These are phyloP conservation scores for Colossoma macropomum DNA, from an alignment of 2,113 vertebrate species.

Conservation along the genomic window DNA sequence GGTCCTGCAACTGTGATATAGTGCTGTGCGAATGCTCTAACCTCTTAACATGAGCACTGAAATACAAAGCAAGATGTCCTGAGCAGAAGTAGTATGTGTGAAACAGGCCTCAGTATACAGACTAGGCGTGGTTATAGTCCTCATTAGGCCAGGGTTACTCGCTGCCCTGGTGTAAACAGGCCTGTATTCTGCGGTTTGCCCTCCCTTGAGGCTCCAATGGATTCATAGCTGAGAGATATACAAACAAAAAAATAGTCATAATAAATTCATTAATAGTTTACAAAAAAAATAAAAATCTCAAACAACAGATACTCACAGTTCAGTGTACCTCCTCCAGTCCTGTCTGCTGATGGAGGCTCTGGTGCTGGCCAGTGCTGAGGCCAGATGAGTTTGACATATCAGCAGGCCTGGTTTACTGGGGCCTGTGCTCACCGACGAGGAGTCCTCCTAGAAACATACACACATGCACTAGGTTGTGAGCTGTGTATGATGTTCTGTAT, in stretches of 20 bases:
- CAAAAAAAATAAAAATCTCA: too few relatives aligned
- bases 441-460: conserved; percentile 77
- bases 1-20: too few relatives aligned
- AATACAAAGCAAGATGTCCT: too few relatives aligned
- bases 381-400: conserved; percentile 82
- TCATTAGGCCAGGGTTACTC: conserved; percentile 88
- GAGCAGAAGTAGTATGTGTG: too few relatives aligned
- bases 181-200: conserved; percentile 73
- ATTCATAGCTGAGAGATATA: conserved; percentile 82
- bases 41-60: too few relatives aligned
- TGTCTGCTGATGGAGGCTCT: conserved; percentile 86
- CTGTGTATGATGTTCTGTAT: neutral
- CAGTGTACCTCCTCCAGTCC: conserved; percentile 87
- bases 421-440: conserved; percentile 64
- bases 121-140: neutral
- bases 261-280: too few relatives aligned
- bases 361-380: conserved; percentile 80
- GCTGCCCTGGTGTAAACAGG: conserved; percentile 84
- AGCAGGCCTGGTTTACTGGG: conserved; percentile 72
- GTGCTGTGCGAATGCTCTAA: too few relatives aligned
- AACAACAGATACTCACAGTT: conserved; percentile 83
- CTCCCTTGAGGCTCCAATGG: conserved; percentile 81
- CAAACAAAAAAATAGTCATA: neutral
- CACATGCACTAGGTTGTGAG: conserved; percentile 28
- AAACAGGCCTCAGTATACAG: too few relatives aligned